These are phyloP conservation scores for Odontocerum albicorne DNA, from an alignment of 2,888 invertebrate genomes.

Conservation along the genomic window DNA sequence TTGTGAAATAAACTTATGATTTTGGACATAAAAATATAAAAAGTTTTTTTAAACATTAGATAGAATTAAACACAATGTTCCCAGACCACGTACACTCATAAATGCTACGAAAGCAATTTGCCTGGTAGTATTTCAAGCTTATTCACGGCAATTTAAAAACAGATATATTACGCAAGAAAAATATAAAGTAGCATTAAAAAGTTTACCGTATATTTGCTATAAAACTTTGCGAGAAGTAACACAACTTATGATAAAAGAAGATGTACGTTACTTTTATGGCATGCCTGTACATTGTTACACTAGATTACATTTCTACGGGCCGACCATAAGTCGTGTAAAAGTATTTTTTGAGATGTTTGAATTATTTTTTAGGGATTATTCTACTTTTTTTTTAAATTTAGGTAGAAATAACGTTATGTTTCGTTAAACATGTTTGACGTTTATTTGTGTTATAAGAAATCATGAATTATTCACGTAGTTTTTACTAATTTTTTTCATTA, in stretches of 20 bases:
- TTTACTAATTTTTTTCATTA: no score
- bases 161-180: conserved; percentile 12
- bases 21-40: no score
- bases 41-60: no score
- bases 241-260: conserved; percentile 16
- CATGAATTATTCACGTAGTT: no score
- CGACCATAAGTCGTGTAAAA: no score
- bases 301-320: conserved; percentile 15
- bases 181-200: conserved; percentile 19
- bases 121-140: conserved; percentile 13
- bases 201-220: conserved; percentile 11
- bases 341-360: no score
- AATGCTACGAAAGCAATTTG: conserved; percentile 8
- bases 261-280: conserved; percentile 8
- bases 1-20: no score
- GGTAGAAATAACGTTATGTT: no score
- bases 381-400: no score
- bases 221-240: conserved; percentile 11
- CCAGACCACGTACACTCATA: background rate
- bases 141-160: conserved; percentile 16
- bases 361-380: no score
- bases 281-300: conserved; percentile 23
- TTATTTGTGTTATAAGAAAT: no score
- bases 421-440: no score
- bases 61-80: background rate